Conservation (phyloP, 2,113 vertebrate species). For the Cygnus buccinator region DNA sequence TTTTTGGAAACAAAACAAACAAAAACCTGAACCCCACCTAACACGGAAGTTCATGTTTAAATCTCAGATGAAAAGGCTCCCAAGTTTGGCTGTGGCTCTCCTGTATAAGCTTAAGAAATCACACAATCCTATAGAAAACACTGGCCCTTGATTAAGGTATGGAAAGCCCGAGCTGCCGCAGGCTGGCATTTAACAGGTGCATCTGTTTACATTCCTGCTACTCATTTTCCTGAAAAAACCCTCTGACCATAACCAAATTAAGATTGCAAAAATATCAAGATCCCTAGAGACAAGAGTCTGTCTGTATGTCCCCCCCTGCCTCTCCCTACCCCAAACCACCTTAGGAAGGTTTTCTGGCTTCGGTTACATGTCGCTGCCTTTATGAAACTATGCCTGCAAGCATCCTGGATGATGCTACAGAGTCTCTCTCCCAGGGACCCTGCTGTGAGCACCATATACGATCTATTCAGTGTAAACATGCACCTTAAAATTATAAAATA, state of each 20-base stretch:
- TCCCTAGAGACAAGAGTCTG: background rate
- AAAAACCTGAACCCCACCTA: background rate
- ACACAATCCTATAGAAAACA: background rate
- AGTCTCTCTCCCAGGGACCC: background rate
- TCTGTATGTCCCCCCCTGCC: background rate
- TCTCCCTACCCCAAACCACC: background rate
- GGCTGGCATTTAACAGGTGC: slow-evolving; percentile 45
- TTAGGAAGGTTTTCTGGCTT: background rate
- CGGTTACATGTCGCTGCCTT: background rate
- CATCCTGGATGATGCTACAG: background rate
- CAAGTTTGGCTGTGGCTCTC: background rate
- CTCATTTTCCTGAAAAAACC: background rate
- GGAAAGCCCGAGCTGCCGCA: background rate
- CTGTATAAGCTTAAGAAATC: background rate
- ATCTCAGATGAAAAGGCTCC: background rate
- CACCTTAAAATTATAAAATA: slow-evolving; percentile 40
- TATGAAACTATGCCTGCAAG: background rate
- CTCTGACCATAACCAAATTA: background rate
- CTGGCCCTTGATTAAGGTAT: background rate
- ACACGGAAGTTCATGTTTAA: background rate
- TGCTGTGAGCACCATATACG: background rate
- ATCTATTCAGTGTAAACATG: background rate
- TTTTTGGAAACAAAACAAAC: background rate
- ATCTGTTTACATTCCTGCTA: slow-evolving; percentile 30
- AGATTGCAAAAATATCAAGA: background rate